Conservation (phyloP, 2,888 invertebrate species). For the Tachina grossa region DNA sequence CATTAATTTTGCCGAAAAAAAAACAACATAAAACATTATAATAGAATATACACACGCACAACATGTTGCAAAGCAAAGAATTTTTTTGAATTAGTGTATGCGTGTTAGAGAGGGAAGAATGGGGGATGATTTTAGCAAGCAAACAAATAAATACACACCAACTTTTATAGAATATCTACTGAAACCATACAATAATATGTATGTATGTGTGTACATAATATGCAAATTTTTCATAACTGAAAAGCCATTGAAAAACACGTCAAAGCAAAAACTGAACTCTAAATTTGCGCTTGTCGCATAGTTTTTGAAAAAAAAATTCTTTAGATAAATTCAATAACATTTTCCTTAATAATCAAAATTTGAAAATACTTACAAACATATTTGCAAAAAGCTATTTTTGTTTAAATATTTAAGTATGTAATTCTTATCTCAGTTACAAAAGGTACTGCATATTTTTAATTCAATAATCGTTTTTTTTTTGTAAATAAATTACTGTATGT, state of each 20-base stretch:
- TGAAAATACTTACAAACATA: not conserved
- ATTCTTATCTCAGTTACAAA: not conserved
- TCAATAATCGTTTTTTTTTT: not conserved
- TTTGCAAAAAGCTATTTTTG: constrained; percentile 65
- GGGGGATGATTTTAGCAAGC: constrained; percentile 59
- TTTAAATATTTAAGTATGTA: constrained; percentile 30
- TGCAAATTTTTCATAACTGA: constrained; percentile 41
- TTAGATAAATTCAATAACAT: not conserved
- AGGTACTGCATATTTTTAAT: not conserved
- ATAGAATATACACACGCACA: constrained; percentile 36
- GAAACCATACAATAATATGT: not conserved
- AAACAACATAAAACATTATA: constrained; percentile 23
- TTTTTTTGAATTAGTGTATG: not conserved
- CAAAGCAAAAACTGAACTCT: not conserved
- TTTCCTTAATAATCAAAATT: constrained; percentile 44
- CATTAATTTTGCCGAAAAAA: constrained; percentile 66
- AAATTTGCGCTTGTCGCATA: constrained; percentile 39
- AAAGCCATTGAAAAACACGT: not conserved
- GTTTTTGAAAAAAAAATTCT: constrained; percentile 18
- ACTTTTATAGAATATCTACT: constrained; percentile 20
- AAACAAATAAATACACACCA: constrained; percentile 62
- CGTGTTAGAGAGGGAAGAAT: constrained; percentile 14
- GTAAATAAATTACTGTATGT: not conserved
- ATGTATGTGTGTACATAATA: not conserved
- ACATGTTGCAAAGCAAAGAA: not conserved